Base-by-base conservation (phyloP, 2,113 vertebrate genomes). In the Apteryx mantelli region DNA sequence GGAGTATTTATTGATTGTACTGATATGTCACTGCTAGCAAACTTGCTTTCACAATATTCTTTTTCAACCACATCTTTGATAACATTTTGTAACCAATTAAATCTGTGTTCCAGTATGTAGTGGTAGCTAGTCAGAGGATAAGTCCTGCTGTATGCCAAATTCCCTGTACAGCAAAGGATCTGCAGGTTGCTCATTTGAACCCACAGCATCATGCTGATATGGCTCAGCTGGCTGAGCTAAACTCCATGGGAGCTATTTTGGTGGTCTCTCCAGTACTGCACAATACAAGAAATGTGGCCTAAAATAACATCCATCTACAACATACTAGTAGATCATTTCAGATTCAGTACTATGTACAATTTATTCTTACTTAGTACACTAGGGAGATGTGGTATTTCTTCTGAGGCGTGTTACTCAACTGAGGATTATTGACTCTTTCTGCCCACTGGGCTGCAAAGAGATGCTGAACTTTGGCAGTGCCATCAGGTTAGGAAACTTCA, bases 401-500 rank as follows among this genome's bases (percentile, higher is more conserved):
- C 91, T 0, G 6, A 96, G 91, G 89, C 0, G 4, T 93, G 92
- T 91, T 96, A 91, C 86, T 92, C 50, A 64, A 93, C 84, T 95
- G 86, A 92, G 18, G 78, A 95, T 94, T 97, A 97, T 90, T 90
- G 93, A 95, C 93, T 95, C 93, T 83, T 91, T 82, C 77, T 78
- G 84, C 92, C 96, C 91, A 85, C 86, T 82, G 91, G 86, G 92
- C 89, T 92, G 80, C 91, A 93, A 89, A 95, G 73, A 89, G 86
- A 94, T 79, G 91, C 91, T 74, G 92, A 36, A 66, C 71, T 89
- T 26, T 0, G 36, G 91, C 93, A 88, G 13, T 15, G 69, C 38
- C 68, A 30, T 10, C 18, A 32, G 20, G 85, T 98, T 98, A 99
- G 82, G 99, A 99, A 85, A 99, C 99, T 96, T 99, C 99, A 93